phyloP scores from a whole-genome alignment of 2,888 invertebrate species.

The Athripsodes cinereus region DNA sequence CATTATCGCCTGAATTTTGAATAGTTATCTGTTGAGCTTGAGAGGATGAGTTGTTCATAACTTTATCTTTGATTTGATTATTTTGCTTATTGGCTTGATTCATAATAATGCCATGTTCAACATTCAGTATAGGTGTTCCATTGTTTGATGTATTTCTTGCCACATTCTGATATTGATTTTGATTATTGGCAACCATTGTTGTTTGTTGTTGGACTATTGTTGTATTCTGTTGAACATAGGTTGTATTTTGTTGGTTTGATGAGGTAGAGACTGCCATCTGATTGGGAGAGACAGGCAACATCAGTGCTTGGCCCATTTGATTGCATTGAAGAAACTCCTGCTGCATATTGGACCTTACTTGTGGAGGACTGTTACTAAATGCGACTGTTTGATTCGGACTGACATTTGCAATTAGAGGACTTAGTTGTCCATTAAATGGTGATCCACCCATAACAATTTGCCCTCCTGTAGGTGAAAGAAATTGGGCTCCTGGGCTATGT shows the following conservation, averaged over 20 bases:
- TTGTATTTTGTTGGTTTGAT: conserved; percentile 57
- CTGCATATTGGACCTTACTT: conserved; percentile 51
- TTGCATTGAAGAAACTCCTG: conserved; percentile 69
- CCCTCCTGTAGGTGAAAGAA: conserved; percentile 64
- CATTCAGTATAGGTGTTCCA: conserved; percentile 42
- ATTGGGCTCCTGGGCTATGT: conserved; percentile 63
- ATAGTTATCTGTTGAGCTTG: conserved; percentile 29
- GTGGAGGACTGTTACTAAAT: conserved; percentile 51
- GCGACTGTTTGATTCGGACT: conserved; percentile 64
- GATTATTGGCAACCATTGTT: conserved; percentile 66
- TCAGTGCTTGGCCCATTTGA: conserved; percentile 62
- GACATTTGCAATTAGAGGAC: conserved; percentile 69
- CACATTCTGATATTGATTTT: conserved; percentile 35
- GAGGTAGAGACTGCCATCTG: conserved; percentile 50
- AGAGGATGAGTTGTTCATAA: conserved; percentile 30
- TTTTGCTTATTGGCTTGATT: conserved; percentile 33
- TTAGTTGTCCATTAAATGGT: conserved; percentile 68
- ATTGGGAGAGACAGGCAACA: conserved; percentile 63
- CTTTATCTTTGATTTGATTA: conserved; percentile 27
- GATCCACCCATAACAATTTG: conserved; percentile 73
- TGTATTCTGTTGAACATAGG: conserved; percentile 79
- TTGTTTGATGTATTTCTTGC: conserved; percentile 31
- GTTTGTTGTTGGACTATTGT: conserved; percentile 80
- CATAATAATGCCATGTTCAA: conserved; percentile 55
- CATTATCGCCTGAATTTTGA: conserved; percentile 21